A percentile compares a stretch with the other conserved stretches of the same genome.
phyloP scores from a whole-genome alignment of 2,797 vertebrate genomes.

The Sarcophilus harrisii region DNA sequence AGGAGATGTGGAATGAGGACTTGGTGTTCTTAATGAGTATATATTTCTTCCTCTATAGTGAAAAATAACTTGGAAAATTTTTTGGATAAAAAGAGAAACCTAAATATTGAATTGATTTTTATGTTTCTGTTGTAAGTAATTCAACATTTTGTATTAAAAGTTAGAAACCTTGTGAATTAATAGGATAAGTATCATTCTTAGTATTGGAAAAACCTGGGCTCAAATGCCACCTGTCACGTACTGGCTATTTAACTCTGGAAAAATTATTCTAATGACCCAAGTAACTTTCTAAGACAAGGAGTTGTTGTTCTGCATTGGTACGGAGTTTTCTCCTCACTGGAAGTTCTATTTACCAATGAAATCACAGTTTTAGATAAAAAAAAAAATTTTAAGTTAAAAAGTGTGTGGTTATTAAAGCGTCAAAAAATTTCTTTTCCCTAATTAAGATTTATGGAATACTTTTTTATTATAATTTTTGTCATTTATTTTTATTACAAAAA shows the following conservation, averaged over 20 bases:
- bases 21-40: not conserved
- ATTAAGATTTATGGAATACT: constrained; percentile 53
- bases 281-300: not conserved
- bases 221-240: not conserved
- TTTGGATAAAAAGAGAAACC: not conserved
- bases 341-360: not conserved
- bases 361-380: not conserved
- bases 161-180: not conserved
- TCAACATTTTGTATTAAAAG: not conserved
- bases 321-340: not conserved
- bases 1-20: not conserved
- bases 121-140: not conserved
- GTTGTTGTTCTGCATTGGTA: not conserved
- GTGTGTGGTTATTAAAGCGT: not conserved
- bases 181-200: not conserved
- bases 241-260: too few species aligned
- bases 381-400: not conserved
- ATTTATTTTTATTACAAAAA: not conserved
- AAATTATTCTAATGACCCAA: not conserved
- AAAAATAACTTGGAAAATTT: not conserved
- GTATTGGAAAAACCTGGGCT: not conserved
- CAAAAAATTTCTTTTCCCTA: not conserved
- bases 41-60: not conserved
- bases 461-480: not conserved
- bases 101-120: not conserved